Evolutionary conservation across 2,888 invertebrate genomes (phyloP), one percentile per base, ranked within the genome.

Genomic region (Strigamia crassipes): DNA sequence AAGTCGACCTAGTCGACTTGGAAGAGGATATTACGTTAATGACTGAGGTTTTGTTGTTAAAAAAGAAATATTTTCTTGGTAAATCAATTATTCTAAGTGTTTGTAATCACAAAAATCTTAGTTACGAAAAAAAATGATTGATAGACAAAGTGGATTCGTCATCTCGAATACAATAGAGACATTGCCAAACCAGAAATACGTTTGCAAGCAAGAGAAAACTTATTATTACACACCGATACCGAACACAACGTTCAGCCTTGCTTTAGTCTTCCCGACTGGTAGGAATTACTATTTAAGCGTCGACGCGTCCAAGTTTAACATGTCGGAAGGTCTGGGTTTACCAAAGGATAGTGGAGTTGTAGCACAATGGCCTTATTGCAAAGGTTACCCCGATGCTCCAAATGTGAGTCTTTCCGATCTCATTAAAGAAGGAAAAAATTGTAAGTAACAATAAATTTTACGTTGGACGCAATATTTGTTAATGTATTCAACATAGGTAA

Each of bases 1-100:
- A 46, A 46, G 46, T 46, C 46, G 89, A 89, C 84, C 86, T 89
- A 46, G 83, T 88, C 34, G 89, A 89, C 82, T 84, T 89, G 23
- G 89, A 89, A 84, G 85, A 86, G 23, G 86, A 84, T 79, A 83
- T 85, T 3, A 83, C 85, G 9, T 86, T 86, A 82, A 82, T 41
- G 38, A 80, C 18, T 18, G 15, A 51, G 42, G 42, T 82, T 38
- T 46, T 46, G 46, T 27, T 27, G 27, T 27, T 27, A 2, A 27
- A 27, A 27, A 27, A 27, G 27, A 27, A 3, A 27, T 27, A 27
- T 27, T 27, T 27, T 27, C 27, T 1, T 27, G 27, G 27, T 46
- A n/a, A 46, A 46, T 38, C 46, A n/a, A n/a, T 5, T 46, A 46
- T 46, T 46, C 13, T 46, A 56, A 73, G 10, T 1, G 3, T 41